Evolutionary conservation across 2,888 invertebrate genomes (phyloP).

Genomic region (Apamea anceps): DNA sequence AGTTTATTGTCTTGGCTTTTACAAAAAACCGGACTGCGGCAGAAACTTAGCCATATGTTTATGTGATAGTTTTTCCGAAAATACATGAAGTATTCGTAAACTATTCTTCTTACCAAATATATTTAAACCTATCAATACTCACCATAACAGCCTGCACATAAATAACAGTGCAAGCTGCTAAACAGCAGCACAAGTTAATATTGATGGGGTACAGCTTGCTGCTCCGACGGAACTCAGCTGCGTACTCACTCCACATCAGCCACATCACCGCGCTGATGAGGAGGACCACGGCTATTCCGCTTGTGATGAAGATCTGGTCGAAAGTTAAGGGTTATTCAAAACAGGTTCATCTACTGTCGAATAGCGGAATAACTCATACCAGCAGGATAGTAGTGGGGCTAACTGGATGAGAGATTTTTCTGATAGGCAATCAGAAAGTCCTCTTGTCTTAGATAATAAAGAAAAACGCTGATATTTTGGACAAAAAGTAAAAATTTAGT

Average conservation of each 20-base stretch:
- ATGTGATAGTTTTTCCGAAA: background rate
- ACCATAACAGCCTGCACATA: slow-evolving; percentile 93
- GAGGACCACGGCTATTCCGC: slow-evolving; percentile 79
- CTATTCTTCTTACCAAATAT: background rate
- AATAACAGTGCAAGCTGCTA: slow-evolving; percentile 91
- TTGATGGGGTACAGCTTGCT: slow-evolving; percentile 90
- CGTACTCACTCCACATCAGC: slow-evolving; percentile 84
- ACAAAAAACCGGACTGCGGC: background rate
- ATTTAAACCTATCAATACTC: slow-evolving; percentile 66
- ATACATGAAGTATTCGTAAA: background rate
- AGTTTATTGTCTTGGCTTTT: background rate
- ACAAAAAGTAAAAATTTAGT: background rate
- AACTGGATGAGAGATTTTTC: background rate
- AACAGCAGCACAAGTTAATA: slow-evolving; percentile 91
- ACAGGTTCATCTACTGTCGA: background rate
- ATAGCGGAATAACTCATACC: too few relatives aligned
- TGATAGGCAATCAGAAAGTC: background rate
- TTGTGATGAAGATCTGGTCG: slow-evolving; percentile 83
- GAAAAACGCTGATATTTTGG: background rate
- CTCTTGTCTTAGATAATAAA: background rate
- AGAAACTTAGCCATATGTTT: background rate
- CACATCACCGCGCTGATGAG: slow-evolving; percentile 80
- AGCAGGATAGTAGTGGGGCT: too few relatives aligned
- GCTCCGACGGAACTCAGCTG: slow-evolving; percentile 81
- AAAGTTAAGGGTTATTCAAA: background rate